These are phyloP conservation scores for Chrysemys picta DNA, from an alignment of 2,113 vertebrate genomes.

Conservation along the genomic window DNA sequence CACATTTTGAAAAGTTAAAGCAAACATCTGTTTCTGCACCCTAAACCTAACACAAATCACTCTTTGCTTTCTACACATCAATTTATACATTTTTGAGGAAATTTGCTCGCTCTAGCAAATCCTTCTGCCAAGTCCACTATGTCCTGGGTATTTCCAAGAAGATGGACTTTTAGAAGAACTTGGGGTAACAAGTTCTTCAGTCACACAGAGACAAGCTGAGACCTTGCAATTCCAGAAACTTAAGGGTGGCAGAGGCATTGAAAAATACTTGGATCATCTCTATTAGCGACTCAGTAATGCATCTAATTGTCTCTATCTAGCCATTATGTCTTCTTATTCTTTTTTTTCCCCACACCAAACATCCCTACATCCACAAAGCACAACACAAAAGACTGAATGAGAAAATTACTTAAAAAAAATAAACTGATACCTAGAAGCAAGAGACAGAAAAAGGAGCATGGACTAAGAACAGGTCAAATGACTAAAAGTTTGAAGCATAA, in stretches of 20 bases:
- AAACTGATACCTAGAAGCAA: neutral
- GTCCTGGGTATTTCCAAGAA: no score
- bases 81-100: neutral
- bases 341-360: neutral
- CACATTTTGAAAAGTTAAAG: no score
- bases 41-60: no score
- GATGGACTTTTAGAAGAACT: neutral
- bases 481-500: neutral
- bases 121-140: neutral
- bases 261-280: neutral
- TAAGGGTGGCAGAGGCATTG: neutral
- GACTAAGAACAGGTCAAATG: neutral
- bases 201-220: neutral
- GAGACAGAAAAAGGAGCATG: accelerated
- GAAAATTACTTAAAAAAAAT: neutral
- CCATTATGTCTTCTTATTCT: neutral
- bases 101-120: neutral
- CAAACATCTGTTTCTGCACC: no score
- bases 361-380: neutral
- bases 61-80: no score
- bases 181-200: neutral
- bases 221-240: neutral
- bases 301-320: neutral
- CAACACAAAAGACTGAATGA: neutral
- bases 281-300: no score